phyloP scores from a whole-genome alignment of 2,888 invertebrate genomes.

The Sarcophaga caerulescens region DNA sequence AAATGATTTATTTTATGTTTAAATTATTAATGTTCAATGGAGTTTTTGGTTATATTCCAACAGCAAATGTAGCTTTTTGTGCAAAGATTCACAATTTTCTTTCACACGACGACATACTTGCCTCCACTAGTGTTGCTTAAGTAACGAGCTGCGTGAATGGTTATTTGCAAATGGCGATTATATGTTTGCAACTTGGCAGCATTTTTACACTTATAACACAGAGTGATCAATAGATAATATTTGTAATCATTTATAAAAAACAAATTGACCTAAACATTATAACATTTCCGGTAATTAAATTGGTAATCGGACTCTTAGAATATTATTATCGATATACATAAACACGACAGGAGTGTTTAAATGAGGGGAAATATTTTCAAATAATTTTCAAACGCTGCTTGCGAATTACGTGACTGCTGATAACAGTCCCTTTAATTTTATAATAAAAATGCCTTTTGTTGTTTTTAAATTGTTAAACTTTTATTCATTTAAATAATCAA shows the following conservation, averaged over 20 bases:
- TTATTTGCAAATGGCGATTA: constrained; percentile 28
- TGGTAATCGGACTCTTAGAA: too few species aligned
- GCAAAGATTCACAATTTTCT: constrained; percentile 71
- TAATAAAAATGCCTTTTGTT: too few species aligned
- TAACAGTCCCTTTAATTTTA: too few species aligned
- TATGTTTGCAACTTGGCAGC: constrained; percentile 18
- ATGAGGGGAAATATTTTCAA: too few species aligned
- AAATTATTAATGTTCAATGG: too few species aligned
- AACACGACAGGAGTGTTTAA: too few species aligned
- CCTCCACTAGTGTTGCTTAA: constrained; percentile 67
- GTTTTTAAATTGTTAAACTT: too few species aligned
- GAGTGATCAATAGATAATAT: neutral
- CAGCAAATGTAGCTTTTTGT: constrained; percentile 49
- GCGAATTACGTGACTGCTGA: too few species aligned
- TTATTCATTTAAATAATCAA: too few species aligned
- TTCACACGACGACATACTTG: constrained; percentile 72
- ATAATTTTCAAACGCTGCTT: too few species aligned
- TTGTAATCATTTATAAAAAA: neutral
- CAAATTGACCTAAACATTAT: neutral
- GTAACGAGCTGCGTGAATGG: constrained; percentile 70
- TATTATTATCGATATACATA: too few species aligned
- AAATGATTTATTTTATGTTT: constrained; percentile 32
- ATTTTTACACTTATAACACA: constrained; percentile 5
- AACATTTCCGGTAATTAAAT: too few species aligned
- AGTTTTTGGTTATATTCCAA: constrained; percentile 57